Evolutionary conservation across 2,888 invertebrate species (phyloP), one percentile per base, ranked within the genome.

Genomic region (Diabrotica balteata): DNA sequence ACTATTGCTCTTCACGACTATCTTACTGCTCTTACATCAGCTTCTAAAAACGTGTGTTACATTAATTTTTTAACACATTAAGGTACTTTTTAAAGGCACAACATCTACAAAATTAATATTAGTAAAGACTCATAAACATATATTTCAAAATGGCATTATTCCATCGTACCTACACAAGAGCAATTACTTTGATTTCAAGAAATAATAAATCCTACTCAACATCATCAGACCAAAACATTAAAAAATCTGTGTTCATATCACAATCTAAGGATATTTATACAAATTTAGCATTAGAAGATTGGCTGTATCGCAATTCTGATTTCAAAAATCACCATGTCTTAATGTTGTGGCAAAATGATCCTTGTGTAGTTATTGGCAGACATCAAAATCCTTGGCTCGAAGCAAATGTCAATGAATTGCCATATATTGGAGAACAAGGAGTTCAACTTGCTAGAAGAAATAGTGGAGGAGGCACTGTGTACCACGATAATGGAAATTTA

Each of bases 301-400:
- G 97, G 97, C 86, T 98, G 78, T 97, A 96, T 84, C 90, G 89
- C 64, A 93, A 97, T 80, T 91, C 90, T 82, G 91, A 96, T 82
- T 94, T 97, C 76, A 87, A 88, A 7, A 89, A 92, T 69, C 93
- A 93, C 80, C 93, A 95, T 82, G 88, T 97, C 4, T 86, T 98
- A 81, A 88, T 98, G 84, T 86, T 98, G 66, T 98, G 97, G 96
- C 89, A 92, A 63, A 99, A 98, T 83, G 89, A 92, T 74, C 97
- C 98, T 0, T 93, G 96, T 81, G 94, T 99, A 63, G 97, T 99
- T 7, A 91, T 98, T 81, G 99, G 99, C 7, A 90, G 95, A 66
- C 95, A 98, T 84, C 98, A 98, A 84, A 99, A 99, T 84, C 96
- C 97, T 0, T 99, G 97, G 93, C 83, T 91, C 46, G 98, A 99